Evolutionary conservation across 2,113 vertebrate species (phyloP).

Genomic region (Silurus meridionalis): DNA sequence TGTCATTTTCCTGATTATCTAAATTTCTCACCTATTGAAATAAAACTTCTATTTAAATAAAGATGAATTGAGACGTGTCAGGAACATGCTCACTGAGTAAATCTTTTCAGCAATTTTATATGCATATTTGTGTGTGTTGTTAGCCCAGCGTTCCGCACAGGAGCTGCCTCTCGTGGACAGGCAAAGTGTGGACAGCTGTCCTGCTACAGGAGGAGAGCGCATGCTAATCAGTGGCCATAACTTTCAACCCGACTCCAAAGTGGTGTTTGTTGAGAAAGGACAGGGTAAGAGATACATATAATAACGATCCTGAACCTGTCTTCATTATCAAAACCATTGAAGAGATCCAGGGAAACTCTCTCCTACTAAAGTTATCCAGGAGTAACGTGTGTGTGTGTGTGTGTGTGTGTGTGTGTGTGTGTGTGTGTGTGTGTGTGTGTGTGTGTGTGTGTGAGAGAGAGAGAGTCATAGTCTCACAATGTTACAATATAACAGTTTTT

Average conservation of each 20-base stretch:
- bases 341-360: neutral
- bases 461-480: no score
- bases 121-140: constrained; percentile 3
- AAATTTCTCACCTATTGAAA: neutral
- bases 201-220: constrained; percentile 84
- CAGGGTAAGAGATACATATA: constrained; percentile 78
- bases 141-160: constrained; percentile 95
- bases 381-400: neutral
- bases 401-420: no score
- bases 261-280: constrained; percentile 96
- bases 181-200: constrained; percentile 87
- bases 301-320: neutral
- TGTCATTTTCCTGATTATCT: neutral
- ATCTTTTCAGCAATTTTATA: neutral
- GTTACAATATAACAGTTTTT: no score
- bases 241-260: constrained; percentile 95
- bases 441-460: no score
- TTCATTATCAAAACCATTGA: neutral
- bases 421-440: neutral
- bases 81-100: neutral
- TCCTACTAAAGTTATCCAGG: neutral
- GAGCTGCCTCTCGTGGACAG: constrained; percentile 97
- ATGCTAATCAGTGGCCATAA: constrained; percentile 92
- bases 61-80: neutral
- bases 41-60: neutral